Evolutionary conservation across 2,888 invertebrate species (phyloP), one percentile per base, ranked within the genome.

Genomic region (Drosophila lutescens): DNA sequence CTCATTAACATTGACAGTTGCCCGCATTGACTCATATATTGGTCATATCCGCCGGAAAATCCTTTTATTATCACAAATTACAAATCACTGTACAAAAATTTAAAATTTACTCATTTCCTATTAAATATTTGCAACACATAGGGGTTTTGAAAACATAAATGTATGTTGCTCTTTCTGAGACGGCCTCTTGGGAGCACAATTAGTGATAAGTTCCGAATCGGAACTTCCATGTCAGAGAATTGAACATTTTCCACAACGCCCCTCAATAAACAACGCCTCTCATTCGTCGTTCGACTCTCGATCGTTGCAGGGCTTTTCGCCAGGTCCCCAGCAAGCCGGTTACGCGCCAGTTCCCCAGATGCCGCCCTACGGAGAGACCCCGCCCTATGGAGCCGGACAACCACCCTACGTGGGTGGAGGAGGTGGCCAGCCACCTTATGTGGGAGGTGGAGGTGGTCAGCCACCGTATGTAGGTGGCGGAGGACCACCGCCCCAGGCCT

Each of bases 291-390:
- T 13, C 15, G 40, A 57, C 20, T 51, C 43, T n/a, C 4, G 44
- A 23, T 51, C 2, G 30, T 60, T 79, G 10, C 30, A 91, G 91
- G 91, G 91, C 2, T 91, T 91, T 40, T 65, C 77, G n/a, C 80
- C 89, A 23, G 77, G 76, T 20, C 81, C 74, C 47, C 81, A 78
- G 13, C 83, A 83, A 38, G 81, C 79, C 7, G 90, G 91, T 9
- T 92, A 92, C 76, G 79, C 85, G 13, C 90, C 93, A 89, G 90
- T 93, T 86, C 90, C 91, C 46, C 91, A 91, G 75, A 84, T 81
- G 83, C 89, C 89, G 58, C 84, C 88, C 6, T 90, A 89, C 43
- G 88, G 86, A 41, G 85, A 86, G 58, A 77, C 70, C n/a, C 74
- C 67, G 40, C 73, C 73, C 6, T 68, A 68, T 26, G 77, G 67